Percentiles rank a stretch among this genome's conserved stretches.
Evolutionary conservation across 2,888 invertebrate genomes (phyloP).

Genomic region (Apantesis nais): DNA sequence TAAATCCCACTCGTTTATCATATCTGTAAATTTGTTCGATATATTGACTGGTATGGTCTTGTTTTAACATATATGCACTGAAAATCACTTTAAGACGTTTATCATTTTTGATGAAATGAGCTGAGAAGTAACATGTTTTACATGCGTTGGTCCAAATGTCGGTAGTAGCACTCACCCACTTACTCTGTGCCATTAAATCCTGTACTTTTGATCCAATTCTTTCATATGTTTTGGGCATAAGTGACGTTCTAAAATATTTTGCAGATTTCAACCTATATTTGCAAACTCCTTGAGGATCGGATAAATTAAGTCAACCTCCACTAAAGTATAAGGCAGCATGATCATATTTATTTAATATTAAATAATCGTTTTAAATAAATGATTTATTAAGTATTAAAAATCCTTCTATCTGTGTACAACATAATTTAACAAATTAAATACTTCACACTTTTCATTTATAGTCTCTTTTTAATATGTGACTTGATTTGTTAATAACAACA

Average conservation of each 20-base stretch:
- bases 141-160: conserved; percentile 30
- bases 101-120: conserved; percentile 27
- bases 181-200: conserved; percentile 23
- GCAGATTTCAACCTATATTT: conserved; percentile 33
- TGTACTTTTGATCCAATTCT: conserved; percentile 34
- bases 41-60: neutral
- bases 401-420: too few species aligned
- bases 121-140: too few species aligned
- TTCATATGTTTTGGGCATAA: conserved; percentile 43
- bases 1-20: neutral
- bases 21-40: neutral
- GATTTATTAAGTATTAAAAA: too few species aligned
- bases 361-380: too few species aligned
- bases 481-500: too few species aligned
- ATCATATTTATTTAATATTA: too few species aligned
- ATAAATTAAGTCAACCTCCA: conserved; percentile 45
- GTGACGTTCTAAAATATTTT: conserved; percentile 43
- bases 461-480: too few species aligned
- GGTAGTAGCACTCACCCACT: conserved; percentile 20
- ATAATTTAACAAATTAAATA: conserved; percentile 22
- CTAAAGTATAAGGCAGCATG: conserved; percentile 49
- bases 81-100: conserved; percentile 29
- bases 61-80: conserved; percentile 28
- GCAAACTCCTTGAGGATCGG: conserved; percentile 34
- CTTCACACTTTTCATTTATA: neutral